Percentiles rank a stretch among this genome's conserved stretches.
Evolutionary conservation across 1,140 invertebrate genomes (phyloP).

Genomic region (Gryon sp.): DNA sequence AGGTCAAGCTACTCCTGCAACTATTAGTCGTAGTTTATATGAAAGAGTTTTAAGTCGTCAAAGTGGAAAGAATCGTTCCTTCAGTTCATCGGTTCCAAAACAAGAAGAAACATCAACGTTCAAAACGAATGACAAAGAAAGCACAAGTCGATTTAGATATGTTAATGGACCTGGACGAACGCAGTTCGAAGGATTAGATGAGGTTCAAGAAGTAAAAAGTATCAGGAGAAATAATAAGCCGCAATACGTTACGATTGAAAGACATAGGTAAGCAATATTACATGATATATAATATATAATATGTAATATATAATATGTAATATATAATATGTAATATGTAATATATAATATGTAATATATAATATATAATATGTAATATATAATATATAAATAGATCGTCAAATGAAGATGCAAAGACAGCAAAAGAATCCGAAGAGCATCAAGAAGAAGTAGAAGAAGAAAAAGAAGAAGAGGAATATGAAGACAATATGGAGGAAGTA

Average conservation of each 20-base stretch:
- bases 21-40: slow-evolving; percentile 86
- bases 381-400: slow-evolving; percentile 1
- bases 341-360: neutral
- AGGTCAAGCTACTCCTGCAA: slow-evolving; percentile 78
- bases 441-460: slow-evolving; percentile 71
- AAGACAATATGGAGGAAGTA: slow-evolving; percentile 70
- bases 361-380: slow-evolving; percentile 14
- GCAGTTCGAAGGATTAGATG: slow-evolving; percentile 85
- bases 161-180: slow-evolving; percentile 80
- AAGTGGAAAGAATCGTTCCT: slow-evolving; percentile 56
- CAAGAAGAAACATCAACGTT: neutral
- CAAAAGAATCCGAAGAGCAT: slow-evolving; percentile 19
- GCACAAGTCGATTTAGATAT: slow-evolving; percentile 58
- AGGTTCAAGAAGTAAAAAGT: slow-evolving; percentile 79
- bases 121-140: slow-evolving; percentile 33
- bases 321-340: slow-evolving; percentile 17
- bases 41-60: slow-evolving; percentile 84
- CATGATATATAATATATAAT: no score
- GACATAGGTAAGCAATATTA: slow-evolving; percentile 74
- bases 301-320: no score
- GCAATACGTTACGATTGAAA: slow-evolving; percentile 82
- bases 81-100: slow-evolving; percentile 35
- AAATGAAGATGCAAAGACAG: slow-evolving; percentile 25
- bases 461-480: slow-evolving; percentile 71
- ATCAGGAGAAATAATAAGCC: slow-evolving; percentile 82